Percentiles rank a stretch among this genome's conserved stretches.
These are phyloP conservation scores for Palythoa grandiflora DNA, from an alignment of 92 coral and sea anemone species.

Conservation along the genomic window DNA sequence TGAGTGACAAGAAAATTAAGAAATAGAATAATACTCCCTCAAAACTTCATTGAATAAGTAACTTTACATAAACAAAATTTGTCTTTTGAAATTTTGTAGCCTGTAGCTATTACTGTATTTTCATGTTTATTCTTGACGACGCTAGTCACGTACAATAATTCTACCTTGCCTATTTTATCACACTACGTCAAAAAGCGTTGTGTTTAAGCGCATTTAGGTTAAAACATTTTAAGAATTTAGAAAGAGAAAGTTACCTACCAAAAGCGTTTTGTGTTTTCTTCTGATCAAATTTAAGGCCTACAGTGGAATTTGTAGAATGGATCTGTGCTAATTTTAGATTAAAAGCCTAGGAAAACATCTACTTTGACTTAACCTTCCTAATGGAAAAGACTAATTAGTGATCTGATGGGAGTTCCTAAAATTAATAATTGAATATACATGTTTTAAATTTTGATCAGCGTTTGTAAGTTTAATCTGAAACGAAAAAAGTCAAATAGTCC, in stretches of 20 bases:
- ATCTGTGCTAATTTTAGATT: background rate
- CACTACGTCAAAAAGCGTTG: too few species aligned
- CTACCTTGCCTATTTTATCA: too few species aligned
- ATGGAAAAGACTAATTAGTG: background rate
- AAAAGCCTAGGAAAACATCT: background rate
- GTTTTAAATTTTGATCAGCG: background rate
- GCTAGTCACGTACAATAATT: too few species aligned
- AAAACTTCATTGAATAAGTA: background rate
- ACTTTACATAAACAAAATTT: background rate
- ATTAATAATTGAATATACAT: background rate
- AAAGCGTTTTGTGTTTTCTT: background rate
- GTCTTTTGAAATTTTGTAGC: background rate
- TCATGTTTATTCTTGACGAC: background rate
- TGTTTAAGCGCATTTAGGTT: background rate
- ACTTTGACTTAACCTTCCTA: background rate
- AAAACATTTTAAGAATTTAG: background rate
- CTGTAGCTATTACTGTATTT: background rate
- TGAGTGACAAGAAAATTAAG: too few species aligned
- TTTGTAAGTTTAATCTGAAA: background rate
- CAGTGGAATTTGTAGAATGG: background rate
- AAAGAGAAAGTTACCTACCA: background rate
- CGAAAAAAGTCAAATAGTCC: background rate
- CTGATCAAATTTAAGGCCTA: background rate
- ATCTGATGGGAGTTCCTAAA: background rate
- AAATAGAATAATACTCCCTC: too few species aligned